phyloP scores from a whole-genome alignment of 30 jellyfish, hydroid and myxozoan genomes.

The Chironex yamaguchii region DNA sequence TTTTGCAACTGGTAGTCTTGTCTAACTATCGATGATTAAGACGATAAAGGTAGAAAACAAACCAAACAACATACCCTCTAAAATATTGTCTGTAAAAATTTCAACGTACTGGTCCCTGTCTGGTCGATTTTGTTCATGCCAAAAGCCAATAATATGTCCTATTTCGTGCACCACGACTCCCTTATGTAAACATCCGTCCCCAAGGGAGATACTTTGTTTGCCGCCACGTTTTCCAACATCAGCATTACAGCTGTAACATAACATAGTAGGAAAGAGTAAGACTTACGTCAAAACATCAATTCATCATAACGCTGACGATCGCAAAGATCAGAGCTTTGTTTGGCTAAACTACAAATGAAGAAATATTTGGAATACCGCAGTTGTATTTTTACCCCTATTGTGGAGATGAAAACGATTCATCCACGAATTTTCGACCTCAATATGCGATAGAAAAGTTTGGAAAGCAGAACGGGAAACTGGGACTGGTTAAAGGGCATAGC shows the following conservation, averaged over 20 bases:
- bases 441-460: too few species aligned
- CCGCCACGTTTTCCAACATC: conserved; percentile 96
- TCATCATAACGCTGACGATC: too few species aligned
- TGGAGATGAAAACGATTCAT: too few species aligned
- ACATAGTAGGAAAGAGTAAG: background rate
- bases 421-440: too few species aligned
- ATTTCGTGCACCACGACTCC: conserved; percentile 95
- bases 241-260: conserved; percentile 83
- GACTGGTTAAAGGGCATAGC: too few species aligned
- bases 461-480: too few species aligned
- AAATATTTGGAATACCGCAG: too few species aligned
- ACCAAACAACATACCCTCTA: conserved; percentile 60
- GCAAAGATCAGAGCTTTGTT: too few species aligned
- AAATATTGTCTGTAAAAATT: conserved; percentile 73
- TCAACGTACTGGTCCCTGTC: conserved; percentile 90
- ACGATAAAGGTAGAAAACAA: too few species aligned
- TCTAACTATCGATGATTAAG: background rate
- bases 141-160: conserved; percentile 96
- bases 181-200: conserved; percentile 94
- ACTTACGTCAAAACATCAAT: too few species aligned
- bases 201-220: conserved; percentile 87
- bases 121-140: conserved; percentile 99
- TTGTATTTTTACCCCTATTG: too few species aligned
- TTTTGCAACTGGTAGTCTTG: background rate
- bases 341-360: too few species aligned